Evolutionary conservation across 2,113 vertebrate species (phyloP).

Genomic region (Oreotragus oreotragus): DNA sequence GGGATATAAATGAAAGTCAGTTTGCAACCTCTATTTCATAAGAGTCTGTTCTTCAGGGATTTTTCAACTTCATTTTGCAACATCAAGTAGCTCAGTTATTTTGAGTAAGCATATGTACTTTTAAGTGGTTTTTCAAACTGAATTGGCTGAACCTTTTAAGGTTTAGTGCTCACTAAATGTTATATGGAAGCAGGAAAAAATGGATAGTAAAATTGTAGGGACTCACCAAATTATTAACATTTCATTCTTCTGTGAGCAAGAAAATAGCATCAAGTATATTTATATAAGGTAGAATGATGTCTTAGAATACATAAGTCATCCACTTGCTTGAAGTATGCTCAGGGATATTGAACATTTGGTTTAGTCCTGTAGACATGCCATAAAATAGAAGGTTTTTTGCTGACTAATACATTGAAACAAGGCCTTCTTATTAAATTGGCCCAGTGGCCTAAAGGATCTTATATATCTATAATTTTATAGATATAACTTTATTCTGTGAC

Average conservation of each 20-base stretch:
- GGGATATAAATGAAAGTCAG: slow-evolving; percentile 48
- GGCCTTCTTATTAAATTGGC: background rate
- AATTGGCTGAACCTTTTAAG: slow-evolving; percentile 54
- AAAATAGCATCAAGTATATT: slow-evolving; percentile 55
- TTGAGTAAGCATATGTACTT: slow-evolving; percentile 54
- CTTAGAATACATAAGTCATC: slow-evolving; percentile 33
- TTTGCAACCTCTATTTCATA: slow-evolving; percentile 35
- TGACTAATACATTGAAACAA: background rate
- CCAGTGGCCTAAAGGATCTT: background rate
- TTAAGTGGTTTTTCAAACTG: slow-evolving; percentile 61
- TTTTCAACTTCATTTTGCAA: slow-evolving; percentile 43
- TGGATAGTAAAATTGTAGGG: slow-evolving; percentile 39
- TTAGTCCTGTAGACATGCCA: slow-evolving; percentile 9
- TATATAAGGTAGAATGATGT: slow-evolving; percentile 20
- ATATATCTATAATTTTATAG: background rate
- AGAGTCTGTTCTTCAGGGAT: slow-evolving; percentile 47
- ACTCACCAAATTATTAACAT: slow-evolving; percentile 49
- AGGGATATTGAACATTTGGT: slow-evolving; percentile 35
- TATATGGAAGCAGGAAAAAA: slow-evolving; percentile 26
- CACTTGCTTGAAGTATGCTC: slow-evolving; percentile 24
- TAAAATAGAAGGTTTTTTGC: background rate
- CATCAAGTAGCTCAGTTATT: slow-evolving; percentile 49
- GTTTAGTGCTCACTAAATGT: slow-evolving; percentile 43
- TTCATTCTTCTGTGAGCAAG: slow-evolving; percentile 59
- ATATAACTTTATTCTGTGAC: background rate